Evolutionary conservation across 2,888 invertebrate species (phyloP).

Genomic region (Tetranychus piercei): DNA sequence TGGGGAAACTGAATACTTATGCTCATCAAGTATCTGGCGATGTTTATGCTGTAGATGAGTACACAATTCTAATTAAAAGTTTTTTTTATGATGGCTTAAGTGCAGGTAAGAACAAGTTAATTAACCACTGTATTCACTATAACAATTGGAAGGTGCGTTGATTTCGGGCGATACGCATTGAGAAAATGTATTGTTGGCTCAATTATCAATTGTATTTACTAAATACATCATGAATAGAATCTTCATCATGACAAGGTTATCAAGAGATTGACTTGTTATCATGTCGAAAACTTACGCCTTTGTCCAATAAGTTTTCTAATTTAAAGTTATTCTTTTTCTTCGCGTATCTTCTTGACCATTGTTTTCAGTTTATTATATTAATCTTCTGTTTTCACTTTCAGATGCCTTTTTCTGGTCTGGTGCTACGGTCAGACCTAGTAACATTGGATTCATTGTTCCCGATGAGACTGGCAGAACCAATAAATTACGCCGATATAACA

Average conservation of each 20-base stretch:
- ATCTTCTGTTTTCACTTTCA: neutral
- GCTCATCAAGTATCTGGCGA: conserved; percentile 72
- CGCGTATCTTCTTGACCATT: too few species aligned
- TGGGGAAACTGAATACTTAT: conserved; percentile 71
- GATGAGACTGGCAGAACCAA: conserved; percentile 49
- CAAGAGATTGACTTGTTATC: too few species aligned
- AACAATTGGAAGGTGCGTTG: too few species aligned
- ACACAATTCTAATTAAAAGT: conserved; percentile 53
- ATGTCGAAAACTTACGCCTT: too few species aligned
- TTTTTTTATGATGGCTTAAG: conserved; percentile 81
- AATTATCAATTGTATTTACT: too few species aligned
- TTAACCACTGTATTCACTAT: too few species aligned
- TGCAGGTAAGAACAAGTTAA: conserved; percentile 33
- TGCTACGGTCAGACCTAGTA: conserved; percentile 56
- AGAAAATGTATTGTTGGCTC: neutral
- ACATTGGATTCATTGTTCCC: conserved; percentile 75
- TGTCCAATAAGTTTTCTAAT: too few species aligned
- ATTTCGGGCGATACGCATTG: too few species aligned
- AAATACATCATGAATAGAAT: too few species aligned
- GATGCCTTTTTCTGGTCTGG: conserved; percentile 89
- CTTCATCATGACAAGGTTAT: too few species aligned
- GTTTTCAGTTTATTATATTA: neutral
- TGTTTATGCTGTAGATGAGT: conserved; percentile 70
- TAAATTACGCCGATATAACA: conserved; percentile 42
- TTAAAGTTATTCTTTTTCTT: too few species aligned